Evolutionary conservation across 1,140 invertebrate genomes (phyloP).

Genomic region (Aphelenchoides fujianensis): DNA sequence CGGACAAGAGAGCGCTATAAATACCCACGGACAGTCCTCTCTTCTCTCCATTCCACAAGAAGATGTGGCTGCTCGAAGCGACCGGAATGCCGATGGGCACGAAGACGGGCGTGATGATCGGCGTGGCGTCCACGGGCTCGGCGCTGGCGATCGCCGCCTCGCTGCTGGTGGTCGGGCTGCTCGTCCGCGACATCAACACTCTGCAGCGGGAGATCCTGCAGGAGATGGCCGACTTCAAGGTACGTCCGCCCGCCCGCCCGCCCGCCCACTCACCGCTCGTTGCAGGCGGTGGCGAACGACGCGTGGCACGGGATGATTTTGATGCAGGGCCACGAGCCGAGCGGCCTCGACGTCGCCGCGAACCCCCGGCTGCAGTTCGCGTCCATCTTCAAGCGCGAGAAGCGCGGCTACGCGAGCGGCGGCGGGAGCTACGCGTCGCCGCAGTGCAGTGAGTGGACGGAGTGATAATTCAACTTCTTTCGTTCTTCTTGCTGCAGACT

Average conservation of each 20-base stretch:
- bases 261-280: not conserved
- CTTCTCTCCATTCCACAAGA: no score
- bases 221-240: constrained; percentile 32
- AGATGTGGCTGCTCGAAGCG: no score
- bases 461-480: not conserved
- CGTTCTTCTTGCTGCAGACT: not conserved
- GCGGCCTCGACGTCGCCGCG: not conserved
- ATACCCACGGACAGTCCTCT: no score
- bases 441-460: not conserved
- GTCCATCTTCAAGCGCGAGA: constrained; percentile 4
- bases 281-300: constrained; percentile 40
- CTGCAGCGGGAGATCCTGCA: constrained; percentile 21
- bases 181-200: constrained; percentile 35
- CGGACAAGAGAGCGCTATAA: no score
- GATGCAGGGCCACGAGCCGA: constrained; percentile 28
- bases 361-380: constrained; percentile 1
- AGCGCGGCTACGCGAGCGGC: constrained; percentile 7
- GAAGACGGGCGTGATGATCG: not conserved
- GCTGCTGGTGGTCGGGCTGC: constrained; percentile 22
- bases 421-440: constrained; percentile 1
- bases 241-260: not conserved
- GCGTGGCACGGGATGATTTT: constrained; percentile 43
- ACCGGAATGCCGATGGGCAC: no score
- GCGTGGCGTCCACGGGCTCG: constrained; percentile 21
- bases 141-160: constrained; percentile 14